These are phyloP conservation scores for Zonotrichia leucophrys DNA, from an alignment of 2,113 vertebrate genomes.

Conservation along the genomic window DNA sequence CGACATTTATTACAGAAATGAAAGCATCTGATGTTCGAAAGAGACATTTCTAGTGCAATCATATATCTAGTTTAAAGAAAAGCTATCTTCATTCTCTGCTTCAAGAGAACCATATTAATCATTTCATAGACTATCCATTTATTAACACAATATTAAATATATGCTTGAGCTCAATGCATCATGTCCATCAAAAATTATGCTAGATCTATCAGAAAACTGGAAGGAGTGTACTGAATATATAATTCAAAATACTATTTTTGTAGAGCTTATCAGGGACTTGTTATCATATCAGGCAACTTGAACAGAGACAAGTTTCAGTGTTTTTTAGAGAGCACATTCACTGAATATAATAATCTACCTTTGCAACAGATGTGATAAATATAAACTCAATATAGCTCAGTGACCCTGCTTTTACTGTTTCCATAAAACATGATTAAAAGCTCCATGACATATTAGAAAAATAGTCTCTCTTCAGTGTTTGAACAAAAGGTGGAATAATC, in stretches of 20 bases:
- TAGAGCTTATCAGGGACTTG: not conserved
- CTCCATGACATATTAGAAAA: not conserved
- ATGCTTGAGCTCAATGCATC: not conserved
- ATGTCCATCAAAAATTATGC: not conserved
- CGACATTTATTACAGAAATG: not conserved
- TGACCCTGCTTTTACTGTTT: not conserved
- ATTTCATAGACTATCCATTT: not conserved
- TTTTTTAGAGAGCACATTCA: not conserved
- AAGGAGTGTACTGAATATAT: not conserved
- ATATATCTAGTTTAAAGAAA: not conserved
- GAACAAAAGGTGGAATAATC: not conserved
- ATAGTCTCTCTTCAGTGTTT: not conserved
- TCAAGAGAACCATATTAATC: not conserved
- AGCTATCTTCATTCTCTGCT: not conserved
- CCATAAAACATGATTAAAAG: not conserved
- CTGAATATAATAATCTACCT: not conserved
- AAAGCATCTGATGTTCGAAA: not conserved
- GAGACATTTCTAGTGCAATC: not conserved
- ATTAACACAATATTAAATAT: not conserved
- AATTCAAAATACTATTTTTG: not conserved
- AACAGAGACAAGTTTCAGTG: not conserved
- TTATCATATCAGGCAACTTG: not conserved
- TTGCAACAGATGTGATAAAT: not conserved
- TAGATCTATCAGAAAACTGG: not conserved
- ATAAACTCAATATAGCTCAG: not conserved